Percentiles rank a stretch among this genome's conserved stretches.
phyloP scores from a whole-genome alignment of 1,140 invertebrate genomes.

The Drosophila setifemur region DNA sequence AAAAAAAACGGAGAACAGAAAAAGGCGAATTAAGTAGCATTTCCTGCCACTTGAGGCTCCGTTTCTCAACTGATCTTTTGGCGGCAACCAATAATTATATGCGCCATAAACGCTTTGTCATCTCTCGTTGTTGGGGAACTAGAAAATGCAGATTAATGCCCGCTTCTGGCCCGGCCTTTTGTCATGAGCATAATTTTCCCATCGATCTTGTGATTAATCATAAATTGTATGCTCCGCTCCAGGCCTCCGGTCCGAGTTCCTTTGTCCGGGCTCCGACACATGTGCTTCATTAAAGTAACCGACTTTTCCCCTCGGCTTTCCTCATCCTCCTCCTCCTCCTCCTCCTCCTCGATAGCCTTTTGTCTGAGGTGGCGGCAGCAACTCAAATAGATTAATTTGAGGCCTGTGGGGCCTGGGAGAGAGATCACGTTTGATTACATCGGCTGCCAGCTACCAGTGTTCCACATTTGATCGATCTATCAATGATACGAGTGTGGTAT shows the following conservation, averaged over 20 bases:
- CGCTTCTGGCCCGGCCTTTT: constrained; percentile 50
- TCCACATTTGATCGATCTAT: constrained; percentile 75
- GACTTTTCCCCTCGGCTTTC: constrained; percentile 35
- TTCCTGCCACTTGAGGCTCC: constrained; percentile 69
- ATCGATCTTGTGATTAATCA: constrained; percentile 81
- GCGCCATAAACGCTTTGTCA: constrained; percentile 78
- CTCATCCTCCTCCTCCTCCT: too few species aligned
- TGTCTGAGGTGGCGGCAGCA: constrained; percentile 27
- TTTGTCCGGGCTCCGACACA: constrained; percentile 56
- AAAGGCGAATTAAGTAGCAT: constrained; percentile 77
- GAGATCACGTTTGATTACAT: constrained; percentile 68
- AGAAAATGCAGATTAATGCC: constrained; percentile 78
- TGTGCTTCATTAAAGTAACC: constrained; percentile 76
- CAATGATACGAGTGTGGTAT: constrained; percentile 48
- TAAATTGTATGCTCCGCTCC: constrained; percentile 57
- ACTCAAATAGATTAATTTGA: constrained; percentile 60
- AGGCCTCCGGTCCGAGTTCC: constrained; percentile 3
- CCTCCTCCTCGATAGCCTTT: too few species aligned
- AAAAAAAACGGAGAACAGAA: not conserved
- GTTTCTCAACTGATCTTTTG: constrained; percentile 68
- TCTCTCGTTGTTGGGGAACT: constrained; percentile 58
- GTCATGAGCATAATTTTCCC: constrained; percentile 80
- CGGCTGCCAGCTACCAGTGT: constrained; percentile 77
- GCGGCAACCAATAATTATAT: constrained; percentile 76
- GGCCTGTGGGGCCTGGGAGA: constrained; percentile 43